Percentiles rank a stretch among this genome's conserved stretches.
Evolutionary conservation across 2,797 vertebrate genomes (phyloP).

Genomic region (Myotis pilosus): DNA sequence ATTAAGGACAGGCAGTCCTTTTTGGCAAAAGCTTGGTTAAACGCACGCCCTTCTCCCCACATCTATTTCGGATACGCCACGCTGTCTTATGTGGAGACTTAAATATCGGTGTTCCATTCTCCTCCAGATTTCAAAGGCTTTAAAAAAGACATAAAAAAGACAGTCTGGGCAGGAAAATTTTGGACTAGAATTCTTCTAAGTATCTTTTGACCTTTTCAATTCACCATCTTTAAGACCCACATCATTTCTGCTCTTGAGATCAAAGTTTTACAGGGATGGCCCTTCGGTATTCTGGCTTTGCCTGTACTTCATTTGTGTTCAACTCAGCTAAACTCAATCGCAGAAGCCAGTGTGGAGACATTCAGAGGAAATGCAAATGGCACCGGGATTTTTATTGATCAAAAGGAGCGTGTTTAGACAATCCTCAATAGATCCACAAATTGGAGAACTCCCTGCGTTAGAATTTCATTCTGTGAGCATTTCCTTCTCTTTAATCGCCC

Average conservation of each 20-base stretch:
- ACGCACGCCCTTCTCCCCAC: too few relatives aligned
- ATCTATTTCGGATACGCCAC: background rate
- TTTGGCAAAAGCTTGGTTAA: too few relatives aligned
- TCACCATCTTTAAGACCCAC: background rate
- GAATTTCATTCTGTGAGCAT: slow-evolving; percentile 47
- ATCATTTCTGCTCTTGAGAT: background rate
- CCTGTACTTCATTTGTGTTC: background rate
- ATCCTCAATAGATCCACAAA: slow-evolving; percentile 59
- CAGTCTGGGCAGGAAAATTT: background rate
- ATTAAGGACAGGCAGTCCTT: too few relatives aligned
- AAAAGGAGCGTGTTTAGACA: slow-evolving; percentile 57
- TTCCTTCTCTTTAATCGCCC: slow-evolving; percentile 64
- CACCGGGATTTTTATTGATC: slow-evolving; percentile 54
- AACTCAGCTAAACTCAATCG: background rate
- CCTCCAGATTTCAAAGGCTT: background rate
- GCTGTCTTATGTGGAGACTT: background rate
- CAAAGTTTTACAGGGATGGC: background rate
- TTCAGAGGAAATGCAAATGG: slow-evolving; percentile 13
- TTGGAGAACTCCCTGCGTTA: slow-evolving; percentile 5
- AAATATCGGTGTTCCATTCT: background rate
- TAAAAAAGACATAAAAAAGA: background rate
- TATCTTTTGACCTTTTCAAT: background rate
- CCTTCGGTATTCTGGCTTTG: accelerated
- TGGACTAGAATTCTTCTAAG: background rate
- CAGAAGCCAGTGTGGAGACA: slow-evolving; percentile 32